Base-by-base conservation (phyloP, 2,113 vertebrate genomes). In the Uropsilus gracilis region DNA sequence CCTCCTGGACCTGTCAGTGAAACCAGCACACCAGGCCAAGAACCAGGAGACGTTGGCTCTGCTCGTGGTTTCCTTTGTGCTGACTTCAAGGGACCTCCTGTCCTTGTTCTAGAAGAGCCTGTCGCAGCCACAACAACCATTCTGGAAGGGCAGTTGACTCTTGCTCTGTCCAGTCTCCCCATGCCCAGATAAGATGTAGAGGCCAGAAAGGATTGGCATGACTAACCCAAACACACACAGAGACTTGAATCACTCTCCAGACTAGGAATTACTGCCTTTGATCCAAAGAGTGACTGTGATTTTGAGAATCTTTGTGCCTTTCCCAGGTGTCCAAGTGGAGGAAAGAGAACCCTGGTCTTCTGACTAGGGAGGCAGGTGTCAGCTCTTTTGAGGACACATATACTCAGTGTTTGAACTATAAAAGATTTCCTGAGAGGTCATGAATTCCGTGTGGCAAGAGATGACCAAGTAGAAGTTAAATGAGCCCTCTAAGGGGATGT, bases 61-160 rank as follows among this genome's bases (percentile, higher is more conserved):
- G 1, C 77, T 57, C 17, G 3, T 5, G 53, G 66, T 39, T 68
- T 80, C 32, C 8, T 5, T 1, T 18, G 13, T 5, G 24, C 37
- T 50, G 32, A 9, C 37, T 57, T 57, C 68, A 3, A 32, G 64
- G 4, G 28, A 9, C 44, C 28, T 48, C 0, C 0, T 37, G 55
- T 63, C 61, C 59, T 87, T 34, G 34, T 9, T 26, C 3, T 28
- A 18, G 28, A 10, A 30, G 1, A 20, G 37, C 32, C 8, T 18
- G 39, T 2, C 34, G 4, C 0, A 39, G 37, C 11, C 7, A 13
- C 7, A 77, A 63, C 28, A 30, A 18, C 34, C 59, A 1, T 46
- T 26, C 44, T 73, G 61, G 48, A 77, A 57, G 13, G 9, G 30
- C 32, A 26, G 32, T 86, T 44, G 34, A 32, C 7, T 18, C 32